Evolutionary conservation across 53 echinoderm and acorn worm species (phyloP).

Genomic region (Crossaster papposus): DNA sequence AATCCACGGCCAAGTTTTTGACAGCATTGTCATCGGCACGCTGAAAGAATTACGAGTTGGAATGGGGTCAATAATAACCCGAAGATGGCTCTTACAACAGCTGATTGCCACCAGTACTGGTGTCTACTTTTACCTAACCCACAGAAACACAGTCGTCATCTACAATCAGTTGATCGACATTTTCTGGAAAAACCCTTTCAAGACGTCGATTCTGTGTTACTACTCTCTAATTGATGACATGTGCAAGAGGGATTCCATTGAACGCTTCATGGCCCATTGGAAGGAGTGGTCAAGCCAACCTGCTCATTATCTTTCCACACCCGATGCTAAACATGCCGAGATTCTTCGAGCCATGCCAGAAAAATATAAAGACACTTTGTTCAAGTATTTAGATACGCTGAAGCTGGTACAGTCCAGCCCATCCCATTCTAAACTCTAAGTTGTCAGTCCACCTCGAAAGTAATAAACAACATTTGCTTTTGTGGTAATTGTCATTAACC

Average conservation of each 20-base stretch:
- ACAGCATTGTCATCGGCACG: conserved; percentile 79
- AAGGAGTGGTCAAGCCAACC: conserved; percentile 4
- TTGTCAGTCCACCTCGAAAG: no score
- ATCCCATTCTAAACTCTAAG: conserved; percentile 14
- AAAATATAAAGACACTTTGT: conserved; percentile 29
- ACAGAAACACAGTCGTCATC: conserved; percentile 62
- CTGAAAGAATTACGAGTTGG: conserved; percentile 71
- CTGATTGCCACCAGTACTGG: conserved; percentile 3
- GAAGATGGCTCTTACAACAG: conserved; percentile 36
- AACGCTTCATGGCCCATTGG: conserved; percentile 47
- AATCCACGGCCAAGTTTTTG: conserved; percentile 81
- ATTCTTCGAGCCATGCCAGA: conserved; percentile 33
- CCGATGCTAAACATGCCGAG: conserved; percentile 37
- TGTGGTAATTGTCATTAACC: no score
- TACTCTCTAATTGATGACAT: conserved; percentile 68
- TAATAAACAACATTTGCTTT: no score
- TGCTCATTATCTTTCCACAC: background rate
- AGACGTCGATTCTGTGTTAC: conserved; percentile 62
- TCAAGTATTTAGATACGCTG: conserved; percentile 42
- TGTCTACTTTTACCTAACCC: conserved; percentile 68
- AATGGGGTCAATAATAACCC: conserved; percentile 33
- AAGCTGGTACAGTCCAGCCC: background rate
- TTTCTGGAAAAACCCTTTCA: conserved; percentile 71
- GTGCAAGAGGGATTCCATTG: conserved; percentile 65
- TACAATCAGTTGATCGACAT: conserved; percentile 62